Evolutionary conservation across 1,140 invertebrate species (phyloP).

Genomic region (Magallana angulata): DNA sequence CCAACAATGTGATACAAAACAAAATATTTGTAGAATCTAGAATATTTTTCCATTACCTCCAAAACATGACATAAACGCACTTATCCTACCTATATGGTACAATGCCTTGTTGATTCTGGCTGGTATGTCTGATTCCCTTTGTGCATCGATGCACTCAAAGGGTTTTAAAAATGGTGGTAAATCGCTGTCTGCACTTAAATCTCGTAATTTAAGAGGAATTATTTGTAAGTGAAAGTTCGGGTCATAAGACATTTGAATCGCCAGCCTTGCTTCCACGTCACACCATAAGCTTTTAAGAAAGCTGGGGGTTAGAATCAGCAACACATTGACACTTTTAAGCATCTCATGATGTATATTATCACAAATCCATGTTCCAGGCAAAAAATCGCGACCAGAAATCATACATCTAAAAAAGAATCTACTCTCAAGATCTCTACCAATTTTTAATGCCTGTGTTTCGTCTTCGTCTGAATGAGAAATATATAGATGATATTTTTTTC

Average conservation of each 20-base stretch:
- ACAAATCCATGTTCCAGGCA: background rate
- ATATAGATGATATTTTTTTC: background rate
- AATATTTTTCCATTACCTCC: background rate
- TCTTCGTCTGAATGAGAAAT: background rate
- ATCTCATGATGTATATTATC: background rate
- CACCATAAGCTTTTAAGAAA: background rate
- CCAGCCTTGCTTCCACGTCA: background rate
- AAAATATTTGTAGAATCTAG: background rate
- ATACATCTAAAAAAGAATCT: background rate
- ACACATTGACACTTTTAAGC: conserved; percentile 6
- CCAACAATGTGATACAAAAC: background rate
- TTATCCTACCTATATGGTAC: background rate
- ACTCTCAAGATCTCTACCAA: background rate
- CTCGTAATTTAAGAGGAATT: background rate
- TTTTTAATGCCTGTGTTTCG: background rate
- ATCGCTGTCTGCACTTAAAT: background rate
- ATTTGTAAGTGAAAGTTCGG: background rate
- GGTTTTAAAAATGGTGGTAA: conserved; percentile 7
- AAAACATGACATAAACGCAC: background rate
- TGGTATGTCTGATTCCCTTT: background rate
- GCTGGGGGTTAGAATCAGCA: background rate
- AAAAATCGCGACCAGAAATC: background rate
- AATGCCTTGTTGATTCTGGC: background rate
- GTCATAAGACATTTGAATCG: conserved; percentile 7
- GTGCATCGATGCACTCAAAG: background rate